Base-by-base conservation (phyloP, 2,888 invertebrate species). In the Cenopis cana region DNA sequence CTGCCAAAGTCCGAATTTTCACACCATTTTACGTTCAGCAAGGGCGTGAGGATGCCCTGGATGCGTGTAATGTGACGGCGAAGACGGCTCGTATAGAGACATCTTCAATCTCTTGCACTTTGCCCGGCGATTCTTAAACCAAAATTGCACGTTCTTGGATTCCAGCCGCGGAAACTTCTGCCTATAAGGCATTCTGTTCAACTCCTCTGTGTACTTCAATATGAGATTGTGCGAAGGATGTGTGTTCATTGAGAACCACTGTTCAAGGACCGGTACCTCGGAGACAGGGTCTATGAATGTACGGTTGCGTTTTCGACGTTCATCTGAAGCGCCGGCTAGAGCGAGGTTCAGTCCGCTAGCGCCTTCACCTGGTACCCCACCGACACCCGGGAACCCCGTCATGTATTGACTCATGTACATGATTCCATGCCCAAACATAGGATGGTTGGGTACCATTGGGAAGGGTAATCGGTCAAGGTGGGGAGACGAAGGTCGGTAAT, bases 271-370 rank as follows among this genome's bases (percentile, higher is more conserved):
- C 20, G 98, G 98, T 69, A 99, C 98, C 93, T 99, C 99, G 17
- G 99, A 98, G 24, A 99, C 98, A 0, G 99, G 99, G 92, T 99
- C 99, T 82, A 99, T 99, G 93, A 99, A 99, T 54, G 99, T 99
- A 77, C 99, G 96, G 89, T 99, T 99, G 55, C 99, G 95, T 88
- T 99, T 98, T 76, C 98, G 95, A 49, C 98, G 95, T 84, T 98
- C 98, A 81, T 98, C 98, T n/a, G 95, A 96, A 18, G 95, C 93
- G 62, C 91, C 93, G 14, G 95, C 95, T 52, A 96, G 91, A 75
- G 95, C 95, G 75, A 97, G 88, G 81, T 96, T 96, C 5, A 95
- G 85, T 0, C 95, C 95, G 61, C 94, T 93, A 52, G 94, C 94
- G 33, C 95, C 94, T 76, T 93, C 94, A 6, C 94, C 94, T 8